Conservation (phyloP, 2,797 vertebrate species). For the Fundulus diaphanus region DNA sequence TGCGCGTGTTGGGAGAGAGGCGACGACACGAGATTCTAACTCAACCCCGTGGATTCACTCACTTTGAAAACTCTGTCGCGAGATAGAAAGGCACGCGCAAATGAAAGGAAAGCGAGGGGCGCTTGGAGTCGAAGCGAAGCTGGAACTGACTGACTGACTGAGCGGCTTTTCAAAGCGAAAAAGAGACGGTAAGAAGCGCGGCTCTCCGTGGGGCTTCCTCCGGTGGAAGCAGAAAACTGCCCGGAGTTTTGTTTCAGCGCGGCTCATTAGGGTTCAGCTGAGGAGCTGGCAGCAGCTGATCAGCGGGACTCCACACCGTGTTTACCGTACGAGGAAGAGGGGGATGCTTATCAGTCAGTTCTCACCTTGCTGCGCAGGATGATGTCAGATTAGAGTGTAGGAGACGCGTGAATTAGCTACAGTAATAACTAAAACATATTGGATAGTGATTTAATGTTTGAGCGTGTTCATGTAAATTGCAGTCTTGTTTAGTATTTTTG, state of each 20-base stretch:
- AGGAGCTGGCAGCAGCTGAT: constrained; percentile 4
- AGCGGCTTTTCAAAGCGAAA: neutral
- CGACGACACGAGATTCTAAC: constrained; percentile 1
- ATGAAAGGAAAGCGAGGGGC: neutral
- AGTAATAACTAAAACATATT: neutral
- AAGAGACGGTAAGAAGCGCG: constrained; percentile 50
- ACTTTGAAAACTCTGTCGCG: constrained; percentile 46
- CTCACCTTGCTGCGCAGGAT: neutral
- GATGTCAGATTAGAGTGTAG: neutral
- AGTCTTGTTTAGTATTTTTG: neutral
- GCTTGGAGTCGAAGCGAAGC: neutral
- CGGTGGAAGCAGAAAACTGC: neutral
- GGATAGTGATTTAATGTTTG: neutral
- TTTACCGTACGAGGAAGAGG: constrained; percentile 16
- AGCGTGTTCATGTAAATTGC: neutral
- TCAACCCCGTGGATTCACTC: constrained; percentile 12
- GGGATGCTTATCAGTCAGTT: constrained; percentile 35
- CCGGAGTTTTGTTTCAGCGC: constrained; percentile 16
- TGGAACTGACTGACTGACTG: constrained; percentile 4
- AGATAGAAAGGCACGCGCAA: constrained; percentile 23
- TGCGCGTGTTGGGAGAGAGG: constrained; percentile 33
- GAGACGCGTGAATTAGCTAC: neutral
- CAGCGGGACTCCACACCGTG: constrained; percentile 8
- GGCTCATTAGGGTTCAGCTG: neutral
- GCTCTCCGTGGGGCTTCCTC: constrained; percentile 14